Evolutionary conservation across 2,113 vertebrate species (phyloP).

Genomic region (Sialia sialis): DNA sequence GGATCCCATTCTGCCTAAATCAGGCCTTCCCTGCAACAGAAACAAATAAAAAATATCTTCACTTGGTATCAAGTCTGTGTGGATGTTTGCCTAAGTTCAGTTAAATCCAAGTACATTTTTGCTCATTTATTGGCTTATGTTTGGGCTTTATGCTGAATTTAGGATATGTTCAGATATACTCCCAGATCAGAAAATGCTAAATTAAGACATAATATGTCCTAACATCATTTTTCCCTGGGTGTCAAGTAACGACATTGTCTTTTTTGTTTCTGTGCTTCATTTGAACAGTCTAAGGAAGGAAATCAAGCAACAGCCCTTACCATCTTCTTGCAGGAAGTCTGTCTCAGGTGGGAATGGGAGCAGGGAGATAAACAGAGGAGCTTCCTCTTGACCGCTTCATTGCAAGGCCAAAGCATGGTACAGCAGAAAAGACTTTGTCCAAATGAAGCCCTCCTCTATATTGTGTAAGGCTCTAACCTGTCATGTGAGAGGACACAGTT

Average conservation of each 20-base stretch:
- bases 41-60: background rate
- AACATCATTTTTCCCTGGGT: background rate
- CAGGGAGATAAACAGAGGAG: background rate
- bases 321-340: background rate
- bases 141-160: background rate
- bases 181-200: background rate
- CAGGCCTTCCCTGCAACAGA: background rate
- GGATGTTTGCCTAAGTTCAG: background rate
- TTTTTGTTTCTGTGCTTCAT: background rate
- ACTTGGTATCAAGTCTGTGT: background rate
- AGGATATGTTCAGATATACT: background rate
- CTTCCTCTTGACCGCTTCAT: background rate
- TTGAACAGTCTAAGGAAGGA: background rate
- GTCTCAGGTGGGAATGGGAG: accelerated
- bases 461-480: background rate
- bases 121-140: background rate
- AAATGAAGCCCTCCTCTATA: background rate
- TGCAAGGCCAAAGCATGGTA: background rate
- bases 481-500: background rate
- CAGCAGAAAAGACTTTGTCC: background rate
- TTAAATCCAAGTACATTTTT: background rate
- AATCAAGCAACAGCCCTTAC: background rate
- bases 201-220: background rate
- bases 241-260: background rate
- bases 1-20: background rate